A percentile compares a stretch with the other conserved stretches of the same genome.
These are phyloP conservation scores for Schizothorax lantsangensis DNA, from an alignment of 2,797 vertebrate species.

Conservation along the genomic window DNA sequence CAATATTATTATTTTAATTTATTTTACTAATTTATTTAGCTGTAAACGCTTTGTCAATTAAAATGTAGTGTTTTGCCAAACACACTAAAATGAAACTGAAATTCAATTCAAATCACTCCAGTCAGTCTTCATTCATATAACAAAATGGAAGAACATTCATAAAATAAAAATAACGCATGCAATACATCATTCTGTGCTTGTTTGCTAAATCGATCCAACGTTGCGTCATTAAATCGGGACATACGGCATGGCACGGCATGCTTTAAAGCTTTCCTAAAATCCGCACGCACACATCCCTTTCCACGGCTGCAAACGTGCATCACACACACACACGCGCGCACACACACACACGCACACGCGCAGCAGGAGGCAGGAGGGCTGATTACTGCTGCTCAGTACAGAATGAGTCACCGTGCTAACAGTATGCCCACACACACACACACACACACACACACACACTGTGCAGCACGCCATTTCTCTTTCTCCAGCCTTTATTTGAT, in stretches of 20 bases:
- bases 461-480: constrained; percentile 63
- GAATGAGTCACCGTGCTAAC: constrained; percentile 79
- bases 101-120: not conserved
- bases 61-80: not conserved
- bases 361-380: constrained; percentile 53
- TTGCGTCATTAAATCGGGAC: not conserved
- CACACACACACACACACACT: constrained; percentile 74
- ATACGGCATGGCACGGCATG: not conserved
- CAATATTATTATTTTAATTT: not conserved
- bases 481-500: constrained; percentile 16
- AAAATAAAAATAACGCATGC: not conserved
- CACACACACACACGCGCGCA: constrained; percentile 58
- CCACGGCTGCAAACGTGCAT: not conserved
- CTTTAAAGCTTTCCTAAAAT: not conserved
- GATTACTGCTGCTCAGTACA: constrained; percentile 74
- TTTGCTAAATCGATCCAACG: not conserved
- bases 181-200: not conserved
- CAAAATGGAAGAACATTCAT: not conserved
- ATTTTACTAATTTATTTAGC: not conserved
- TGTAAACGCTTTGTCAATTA: not conserved
- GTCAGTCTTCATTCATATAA: not conserved
- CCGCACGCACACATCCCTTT: not conserved
- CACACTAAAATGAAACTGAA: not conserved
- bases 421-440: constrained; percentile 80
- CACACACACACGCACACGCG: constrained; percentile 56